Evolutionary conservation across 2,888 invertebrate species (phyloP), one percentile per base, ranked within the genome.

Genomic region (Spisula subtruncata): DNA sequence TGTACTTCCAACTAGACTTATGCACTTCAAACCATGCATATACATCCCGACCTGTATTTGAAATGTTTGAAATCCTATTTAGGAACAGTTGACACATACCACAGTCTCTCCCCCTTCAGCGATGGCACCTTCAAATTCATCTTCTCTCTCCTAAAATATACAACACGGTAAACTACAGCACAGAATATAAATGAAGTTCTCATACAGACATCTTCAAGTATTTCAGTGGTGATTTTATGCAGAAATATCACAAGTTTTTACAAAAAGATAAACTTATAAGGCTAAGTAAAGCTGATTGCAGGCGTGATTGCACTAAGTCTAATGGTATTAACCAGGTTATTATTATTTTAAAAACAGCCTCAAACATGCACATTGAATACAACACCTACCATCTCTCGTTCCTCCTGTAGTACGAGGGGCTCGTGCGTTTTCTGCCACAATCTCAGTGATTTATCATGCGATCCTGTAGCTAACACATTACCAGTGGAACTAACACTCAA

Each of bases 321-420:
- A 51, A 14, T 51, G 51, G 51, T 10, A 51, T 51, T 16, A 16
- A 16, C 51, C 51, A 12, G 16, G 14, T 16, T 12, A 51, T 51
- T 51, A 51, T 10, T 51, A 16, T 12, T 8, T 51, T 51, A 51
- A 16, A 51, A 51, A 10, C 51, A 51, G 41, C 2, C 2, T n/a
- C 2, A 41, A 41, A 41, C 2, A 41, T 41, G 4, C 2, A 8
- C 51, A 12, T 51, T 51, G 2, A 60, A n/a, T 60, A 60, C 60
- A 60, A 35, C 18, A 75, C 35, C 2, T 35, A 75, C 97, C 95
- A 96, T 96, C 96, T 99, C 99, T 94, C 98, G 98, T 90, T 98
- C 98, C 96, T 99, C 99, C 95, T 99, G 98, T 18, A 99, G 97
- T n/a, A 99, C 98, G 81, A 99, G 97, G 2, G 98, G 98, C 97